Evolutionary conservation across 2,888 invertebrate genomes (phyloP).

Genomic region (Thelaira solivaga): DNA sequence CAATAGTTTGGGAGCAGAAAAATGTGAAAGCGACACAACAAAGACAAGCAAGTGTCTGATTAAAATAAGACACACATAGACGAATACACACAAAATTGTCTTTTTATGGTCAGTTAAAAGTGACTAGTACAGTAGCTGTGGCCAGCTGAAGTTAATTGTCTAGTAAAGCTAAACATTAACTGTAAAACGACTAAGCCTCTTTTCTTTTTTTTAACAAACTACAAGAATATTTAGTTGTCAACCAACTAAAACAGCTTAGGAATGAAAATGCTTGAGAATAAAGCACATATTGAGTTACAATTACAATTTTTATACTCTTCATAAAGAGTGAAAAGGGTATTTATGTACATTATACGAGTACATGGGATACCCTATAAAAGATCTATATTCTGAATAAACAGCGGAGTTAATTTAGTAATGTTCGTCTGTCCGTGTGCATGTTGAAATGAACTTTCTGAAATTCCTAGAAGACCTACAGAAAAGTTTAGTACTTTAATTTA

Average conservation of each 20-base stretch:
- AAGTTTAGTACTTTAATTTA: no score
- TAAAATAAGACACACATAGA: neutral
- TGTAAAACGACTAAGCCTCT: conserved; percentile 33
- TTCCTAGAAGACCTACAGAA: no score
- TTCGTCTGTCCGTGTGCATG: no score
- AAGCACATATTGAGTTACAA: conserved; percentile 39
- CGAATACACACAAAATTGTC: conserved; percentile 20
- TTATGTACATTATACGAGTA: no score
- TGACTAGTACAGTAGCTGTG: conserved; percentile 55
- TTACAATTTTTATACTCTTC: no score
- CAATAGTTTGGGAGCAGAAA: neutral
- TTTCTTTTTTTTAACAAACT: conserved; percentile 32
- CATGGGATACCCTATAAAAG: no score
- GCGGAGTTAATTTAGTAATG: no score
- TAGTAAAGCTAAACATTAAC: conserved; percentile 53
- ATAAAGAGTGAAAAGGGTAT: no score
- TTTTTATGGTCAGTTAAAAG: conserved; percentile 54
- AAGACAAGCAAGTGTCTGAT: neutral
- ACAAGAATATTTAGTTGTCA: conserved; percentile 29
- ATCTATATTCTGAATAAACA: no score
- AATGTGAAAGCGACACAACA: conserved; percentile 1
- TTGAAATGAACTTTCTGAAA: no score
- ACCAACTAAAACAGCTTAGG: neutral
- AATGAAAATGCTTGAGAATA: neutral
- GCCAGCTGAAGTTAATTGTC: conserved; percentile 62